Evolutionary conservation across 2,113 vertebrate species (phyloP), one percentile per base, ranked within the genome.

Genomic region (Spea multiplicata): DNA sequence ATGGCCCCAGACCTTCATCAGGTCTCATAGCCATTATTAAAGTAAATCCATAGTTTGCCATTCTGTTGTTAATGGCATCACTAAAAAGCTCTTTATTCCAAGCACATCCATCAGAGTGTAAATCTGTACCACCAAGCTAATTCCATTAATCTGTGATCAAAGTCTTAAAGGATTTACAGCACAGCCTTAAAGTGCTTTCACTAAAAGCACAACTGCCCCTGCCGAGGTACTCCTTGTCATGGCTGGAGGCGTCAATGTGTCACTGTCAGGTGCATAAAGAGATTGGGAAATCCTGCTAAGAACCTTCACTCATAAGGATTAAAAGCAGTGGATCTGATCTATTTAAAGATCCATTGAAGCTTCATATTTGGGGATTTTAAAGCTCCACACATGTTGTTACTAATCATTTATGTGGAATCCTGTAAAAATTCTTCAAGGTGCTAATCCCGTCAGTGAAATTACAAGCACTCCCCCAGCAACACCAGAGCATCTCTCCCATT

Each of bases 371-470:
- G 55, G 53, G 62, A 52, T 61, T 66, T 52, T 48, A 66, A 65
- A 14, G 14, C 14, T 5, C 17, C 8, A 3, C n/a, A 78, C 62
- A 66, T 66, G 10, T 78, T 55, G 30, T 52, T 49, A 65, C 3
- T 65, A 47, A 72, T 30, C 44, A 59, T 57, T 72, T 50, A 59
- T 71, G 66, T 71, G 68, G 57, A 72, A 64, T 66, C 55, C 61
- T 44, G 44, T 12, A 67, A 65, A 16, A 46, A 66, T 66, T 44
- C 65, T 66, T 79, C n/a, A 45, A 79, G 70, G 8, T 66, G 64
- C 49, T 80, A 80, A 80, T 73, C 62, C 77, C 7, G 48, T 66
- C 50, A 79, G 17, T n/a, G 67, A 71, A 50, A 12, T 47, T 62
- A 44, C 44, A 30, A 53, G 4, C 57, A 48, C 76, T 64, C 76